A percentile compares a stretch with the other conserved stretches of the same genome.
These are phyloP conservation scores for Larimichthys crocea DNA, from an alignment of 2,113 vertebrate species.

Conservation along the genomic window DNA sequence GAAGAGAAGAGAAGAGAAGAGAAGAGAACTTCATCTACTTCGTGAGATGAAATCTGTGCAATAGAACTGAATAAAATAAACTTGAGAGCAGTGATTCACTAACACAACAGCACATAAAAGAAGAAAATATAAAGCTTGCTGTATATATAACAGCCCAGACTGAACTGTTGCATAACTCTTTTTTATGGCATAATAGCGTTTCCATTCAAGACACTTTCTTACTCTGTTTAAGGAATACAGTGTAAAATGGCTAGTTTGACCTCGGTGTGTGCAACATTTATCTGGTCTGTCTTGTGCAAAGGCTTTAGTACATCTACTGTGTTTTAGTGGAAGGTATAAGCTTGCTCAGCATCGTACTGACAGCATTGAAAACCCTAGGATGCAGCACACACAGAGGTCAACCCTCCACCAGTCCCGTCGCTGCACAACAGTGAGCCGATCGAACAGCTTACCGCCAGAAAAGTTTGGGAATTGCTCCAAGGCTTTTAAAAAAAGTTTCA, in stretches of 20 bases:
- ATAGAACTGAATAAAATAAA: constrained; percentile 36
- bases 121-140: constrained; percentile 17
- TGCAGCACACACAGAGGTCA: constrained; percentile 29
- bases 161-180: constrained; percentile 4
- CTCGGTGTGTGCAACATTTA: constrained; percentile 35
- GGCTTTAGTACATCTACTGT: constrained; percentile 10
- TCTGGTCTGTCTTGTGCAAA: constrained; percentile 39
- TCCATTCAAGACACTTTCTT: constrained; percentile 22
- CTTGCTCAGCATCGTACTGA: constrained; percentile 45
- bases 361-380: constrained; percentile 22
- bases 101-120: constrained; percentile 25
- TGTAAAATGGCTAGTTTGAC: constrained; percentile 40
- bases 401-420: not conserved
- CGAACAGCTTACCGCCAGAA: not conserved
- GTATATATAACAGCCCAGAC: constrained; percentile 19
- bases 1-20: constrained; percentile 9
- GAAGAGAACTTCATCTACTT: constrained; percentile 2
- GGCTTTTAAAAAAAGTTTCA: constrained; percentile 17
- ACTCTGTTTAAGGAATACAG: constrained; percentile 19
- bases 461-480: constrained; percentile 14
- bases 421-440: constrained; percentile 15
- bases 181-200: constrained; percentile 41
- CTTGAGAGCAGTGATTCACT: constrained; percentile 34
- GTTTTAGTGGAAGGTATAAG: constrained; percentile 18
- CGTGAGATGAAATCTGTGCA: not conserved